Conservation (phyloP, 2,113 vertebrate genomes). For the Rallus limicola region DNA sequence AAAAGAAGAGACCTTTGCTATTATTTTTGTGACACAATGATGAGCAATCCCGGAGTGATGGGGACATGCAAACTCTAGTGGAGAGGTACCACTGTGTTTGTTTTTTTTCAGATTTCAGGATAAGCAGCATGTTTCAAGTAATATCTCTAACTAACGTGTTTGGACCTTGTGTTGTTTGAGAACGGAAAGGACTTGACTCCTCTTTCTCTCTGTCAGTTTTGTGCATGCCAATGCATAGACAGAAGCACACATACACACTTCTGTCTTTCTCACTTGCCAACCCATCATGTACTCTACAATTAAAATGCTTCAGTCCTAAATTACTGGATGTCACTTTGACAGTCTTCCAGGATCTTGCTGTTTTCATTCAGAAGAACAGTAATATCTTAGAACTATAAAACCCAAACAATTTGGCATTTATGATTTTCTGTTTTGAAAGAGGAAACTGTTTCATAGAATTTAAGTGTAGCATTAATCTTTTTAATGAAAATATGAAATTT, state of each 20-base stretch:
- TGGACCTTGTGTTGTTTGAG: not conserved
- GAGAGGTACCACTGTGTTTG: not conserved
- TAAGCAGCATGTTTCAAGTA: not conserved
- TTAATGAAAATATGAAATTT: not conserved
- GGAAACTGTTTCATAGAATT: not conserved
- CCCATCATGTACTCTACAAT: not conserved
- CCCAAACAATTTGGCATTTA: not conserved
- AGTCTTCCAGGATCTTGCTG: not conserved
- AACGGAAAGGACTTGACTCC: not conserved
- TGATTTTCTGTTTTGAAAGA: not conserved
- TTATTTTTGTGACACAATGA: not conserved
- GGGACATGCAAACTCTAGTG: not conserved
- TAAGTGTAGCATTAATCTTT: not conserved
- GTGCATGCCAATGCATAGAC: not conserved
- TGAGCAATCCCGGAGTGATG: not conserved
- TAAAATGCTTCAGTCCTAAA: conserved; percentile 11
- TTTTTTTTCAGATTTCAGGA: not conserved
- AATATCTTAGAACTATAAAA: not conserved
- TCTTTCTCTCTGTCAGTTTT: not conserved
- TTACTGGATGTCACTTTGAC: not conserved
- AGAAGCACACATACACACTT: fast-evolving
- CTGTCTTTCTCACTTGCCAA: not conserved
- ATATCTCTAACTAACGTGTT: not conserved
- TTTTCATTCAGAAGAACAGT: not conserved
- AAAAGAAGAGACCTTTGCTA: not conserved